A percentile compares a stretch with the other conserved stretches of the same genome.
These are phyloP conservation scores for Pseudomyrmex concolor DNA, from an alignment of 1,140 invertebrate species.

Conservation along the genomic window DNA sequence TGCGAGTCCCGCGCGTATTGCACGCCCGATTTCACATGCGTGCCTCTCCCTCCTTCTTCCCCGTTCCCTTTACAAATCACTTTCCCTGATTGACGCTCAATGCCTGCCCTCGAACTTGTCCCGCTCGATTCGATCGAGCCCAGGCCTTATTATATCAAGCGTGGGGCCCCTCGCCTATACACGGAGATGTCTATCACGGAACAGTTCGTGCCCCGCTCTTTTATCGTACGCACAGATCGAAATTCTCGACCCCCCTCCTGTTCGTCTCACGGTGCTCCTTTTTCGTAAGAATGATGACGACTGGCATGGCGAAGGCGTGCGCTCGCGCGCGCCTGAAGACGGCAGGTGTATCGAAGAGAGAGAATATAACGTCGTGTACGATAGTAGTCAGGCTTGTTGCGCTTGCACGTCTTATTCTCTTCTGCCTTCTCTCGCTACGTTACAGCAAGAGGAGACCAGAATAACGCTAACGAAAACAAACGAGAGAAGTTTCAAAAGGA, in stretches of 20 bases:
- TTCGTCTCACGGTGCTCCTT: slow-evolving; percentile 15
- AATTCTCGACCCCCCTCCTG: slow-evolving; percentile 6
- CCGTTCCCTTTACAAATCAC: slow-evolving; percentile 76
- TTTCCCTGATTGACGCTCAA: slow-evolving; percentile 81
- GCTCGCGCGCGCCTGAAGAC: slow-evolving; percentile 39
- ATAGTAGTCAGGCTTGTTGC: slow-evolving; percentile 38
- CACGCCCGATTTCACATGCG: slow-evolving; percentile 56
- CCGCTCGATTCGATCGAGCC: slow-evolving; percentile 65
- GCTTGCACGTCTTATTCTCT: slow-evolving; percentile 53
- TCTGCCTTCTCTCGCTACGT: no score
- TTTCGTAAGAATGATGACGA: slow-evolving; percentile 62
- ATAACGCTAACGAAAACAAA: slow-evolving; percentile 13
- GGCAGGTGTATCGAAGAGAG: slow-evolving; percentile 67
- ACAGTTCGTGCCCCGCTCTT: slow-evolving; percentile 37
- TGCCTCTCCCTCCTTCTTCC: no score
- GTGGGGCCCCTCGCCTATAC: slow-evolving; percentile 5
- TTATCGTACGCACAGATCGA: slow-evolving; percentile 65
- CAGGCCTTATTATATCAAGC: slow-evolving; percentile 67
- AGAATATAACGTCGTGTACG: slow-evolving; percentile 56
- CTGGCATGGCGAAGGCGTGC: slow-evolving; percentile 35
- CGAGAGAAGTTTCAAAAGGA: slow-evolving; percentile 23
- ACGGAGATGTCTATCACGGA: slow-evolving; percentile 68
- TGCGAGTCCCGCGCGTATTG: slow-evolving; percentile 4
- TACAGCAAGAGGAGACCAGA: no score
- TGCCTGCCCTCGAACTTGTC: slow-evolving; percentile 69